These are phyloP conservation scores for Sycophaga agraensis DNA, from an alignment of 1,140 invertebrate species.

Conservation along the genomic window DNA sequence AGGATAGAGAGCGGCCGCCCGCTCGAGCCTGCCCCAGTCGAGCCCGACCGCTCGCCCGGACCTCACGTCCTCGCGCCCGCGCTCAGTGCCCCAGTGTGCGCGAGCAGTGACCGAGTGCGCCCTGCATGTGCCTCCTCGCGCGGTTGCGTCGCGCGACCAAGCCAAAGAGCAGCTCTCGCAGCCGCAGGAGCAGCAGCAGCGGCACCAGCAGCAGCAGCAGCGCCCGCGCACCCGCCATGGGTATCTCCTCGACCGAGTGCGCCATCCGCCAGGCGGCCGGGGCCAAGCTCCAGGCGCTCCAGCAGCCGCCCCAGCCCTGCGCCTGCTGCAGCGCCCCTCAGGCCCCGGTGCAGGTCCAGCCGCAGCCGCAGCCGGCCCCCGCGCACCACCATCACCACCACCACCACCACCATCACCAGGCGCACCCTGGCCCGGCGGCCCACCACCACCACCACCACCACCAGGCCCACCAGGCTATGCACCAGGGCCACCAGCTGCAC, in stretches of 20 bases:
- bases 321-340: constrained; percentile 15
- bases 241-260: constrained; percentile 53
- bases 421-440: constrained; percentile 23
- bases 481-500: not conserved
- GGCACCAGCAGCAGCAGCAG: not conserved
- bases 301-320: constrained; percentile 53
- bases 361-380: constrained; percentile 33
- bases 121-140: constrained; percentile 16
- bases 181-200: not conserved
- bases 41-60: constrained; percentile 43
- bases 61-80: not conserved
- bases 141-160: no score
- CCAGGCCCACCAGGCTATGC: not conserved
- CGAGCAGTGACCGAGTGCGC: no score
- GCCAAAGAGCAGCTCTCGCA: not conserved
- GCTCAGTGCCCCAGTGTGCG: not conserved
- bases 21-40: constrained; percentile 43
- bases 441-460: constrained; percentile 14
- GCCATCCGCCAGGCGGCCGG: constrained; percentile 44
- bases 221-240: constrained; percentile 37
- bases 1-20: constrained; percentile 42
- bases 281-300: constrained; percentile 34
- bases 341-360: constrained; percentile 20
- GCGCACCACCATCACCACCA: constrained; percentile 49
- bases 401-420: constrained; percentile 38